Evolutionary conservation across 2,888 invertebrate species (phyloP).

Genomic region (Chaitophorus viminalis): DNA sequence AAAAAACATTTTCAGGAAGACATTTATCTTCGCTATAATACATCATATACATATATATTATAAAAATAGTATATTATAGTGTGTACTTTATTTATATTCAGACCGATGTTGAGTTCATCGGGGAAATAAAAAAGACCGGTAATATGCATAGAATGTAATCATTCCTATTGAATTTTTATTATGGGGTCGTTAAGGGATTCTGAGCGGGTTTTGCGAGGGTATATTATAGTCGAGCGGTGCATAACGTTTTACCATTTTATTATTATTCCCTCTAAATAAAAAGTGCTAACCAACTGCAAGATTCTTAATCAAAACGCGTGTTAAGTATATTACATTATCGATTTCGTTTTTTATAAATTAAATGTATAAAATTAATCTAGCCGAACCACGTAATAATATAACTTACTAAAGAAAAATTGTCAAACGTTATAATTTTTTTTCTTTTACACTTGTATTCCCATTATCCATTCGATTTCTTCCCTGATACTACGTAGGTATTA

Average conservation of each 20-base stretch:
- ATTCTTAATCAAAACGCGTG: conserved; percentile 53
- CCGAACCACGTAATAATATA: not conserved
- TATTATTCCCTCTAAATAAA: conserved; percentile 27
- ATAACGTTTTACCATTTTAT: conserved; percentile 40
- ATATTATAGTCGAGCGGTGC: not conserved
- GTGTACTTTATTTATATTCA: conserved; percentile 38
- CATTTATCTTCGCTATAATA: not conserved
- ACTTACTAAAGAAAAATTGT: not conserved
- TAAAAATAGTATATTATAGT: not conserved
- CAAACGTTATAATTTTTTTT: not conserved
- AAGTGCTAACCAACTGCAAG: conserved; percentile 13
- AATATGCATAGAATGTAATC: conserved; percentile 44
- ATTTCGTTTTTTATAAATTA: conserved; percentile 2
- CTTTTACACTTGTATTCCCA: not conserved
- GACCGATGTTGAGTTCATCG: conserved; percentile 20
- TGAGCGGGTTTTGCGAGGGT: not conserved
- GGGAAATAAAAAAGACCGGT: conserved; percentile 16
- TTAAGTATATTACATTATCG: not conserved
- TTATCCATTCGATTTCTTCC: not conserved
- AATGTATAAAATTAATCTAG: conserved; percentile 12
- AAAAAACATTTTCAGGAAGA: not conserved
- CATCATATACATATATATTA: not conserved
- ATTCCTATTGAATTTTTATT: conserved; percentile 51
- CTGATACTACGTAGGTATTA: not conserved
- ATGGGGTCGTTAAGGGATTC: conserved; percentile 45